Conservation (phyloP, 2,113 vertebrate genomes). For the Brienomyrus brachyistius region DNA sequence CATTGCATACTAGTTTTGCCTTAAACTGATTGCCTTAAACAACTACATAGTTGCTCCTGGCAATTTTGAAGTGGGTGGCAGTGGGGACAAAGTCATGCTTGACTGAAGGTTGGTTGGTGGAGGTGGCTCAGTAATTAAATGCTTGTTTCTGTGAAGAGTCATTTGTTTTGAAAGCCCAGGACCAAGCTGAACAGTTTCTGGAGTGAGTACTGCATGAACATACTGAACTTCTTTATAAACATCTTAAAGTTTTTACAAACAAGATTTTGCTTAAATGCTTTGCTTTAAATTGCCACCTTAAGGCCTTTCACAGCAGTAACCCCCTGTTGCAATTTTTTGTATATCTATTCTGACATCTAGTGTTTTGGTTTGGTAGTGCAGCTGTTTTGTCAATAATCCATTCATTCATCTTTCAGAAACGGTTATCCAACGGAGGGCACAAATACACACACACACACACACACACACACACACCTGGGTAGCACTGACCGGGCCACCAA, state of each 20-base stretch:
- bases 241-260: neutral
- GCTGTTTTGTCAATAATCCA: neutral
- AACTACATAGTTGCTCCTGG: slow-evolving; percentile 30
- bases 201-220: neutral
- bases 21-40: slow-evolving; percentile 32
- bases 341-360: slow-evolving; percentile 30
- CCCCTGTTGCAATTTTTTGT: neutral
- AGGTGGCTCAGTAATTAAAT: slow-evolving; percentile 33
- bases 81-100: slow-evolving; percentile 37
- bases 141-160: slow-evolving; percentile 10
- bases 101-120: slow-evolving; percentile 33
- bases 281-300: neutral
- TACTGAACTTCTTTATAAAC: neutral
- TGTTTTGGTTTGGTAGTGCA: slow-evolving; percentile 16
- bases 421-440: neutral
- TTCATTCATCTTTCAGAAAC: neutral
- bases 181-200: neutral
- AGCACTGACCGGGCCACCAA: neutral
- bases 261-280: neutral
- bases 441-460: neutral
- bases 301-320: neutral
- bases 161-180: neutral
- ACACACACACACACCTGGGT: neutral
- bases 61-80: slow-evolving; percentile 46
- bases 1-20: neutral